Conservation (phyloP, 2,797 vertebrate genomes). For the Pseudochromis fuscus region DNA sequence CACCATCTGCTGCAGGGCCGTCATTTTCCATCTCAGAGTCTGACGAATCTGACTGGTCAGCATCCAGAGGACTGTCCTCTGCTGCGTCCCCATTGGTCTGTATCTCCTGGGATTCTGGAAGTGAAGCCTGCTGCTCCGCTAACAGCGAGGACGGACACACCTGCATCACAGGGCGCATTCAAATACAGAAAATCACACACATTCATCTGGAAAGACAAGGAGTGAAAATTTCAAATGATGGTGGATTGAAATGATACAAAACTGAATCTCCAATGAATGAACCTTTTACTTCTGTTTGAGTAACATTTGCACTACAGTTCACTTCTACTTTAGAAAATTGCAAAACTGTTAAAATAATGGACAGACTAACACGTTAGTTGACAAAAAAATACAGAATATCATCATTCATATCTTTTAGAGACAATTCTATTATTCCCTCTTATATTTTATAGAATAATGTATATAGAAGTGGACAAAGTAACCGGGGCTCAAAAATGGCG, state of each 20-base stretch:
- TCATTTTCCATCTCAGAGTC: slow-evolving; percentile 93
- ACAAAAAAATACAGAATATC: no score
- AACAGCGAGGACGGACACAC: slow-evolving; percentile 88
- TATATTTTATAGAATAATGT: no score
- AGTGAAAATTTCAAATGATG: neutral
- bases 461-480: no score
- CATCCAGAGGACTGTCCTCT: slow-evolving; percentile 86
- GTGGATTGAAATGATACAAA: neutral
- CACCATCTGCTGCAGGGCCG: slow-evolving; percentile 84
- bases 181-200: neutral
- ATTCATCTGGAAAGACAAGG: neutral
- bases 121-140: slow-evolving; percentile 86
- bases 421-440: no score
- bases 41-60: slow-evolving; percentile 89
- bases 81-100: slow-evolving; percentile 85
- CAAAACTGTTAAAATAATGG: no score
- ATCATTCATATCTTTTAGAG: no score
- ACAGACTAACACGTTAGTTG: no score
- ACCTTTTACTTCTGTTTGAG: no score
- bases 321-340: no score
- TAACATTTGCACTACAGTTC: no score
- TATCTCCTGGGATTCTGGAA: slow-evolving; percentile 83
- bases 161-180: slow-evolving; percentile 72
- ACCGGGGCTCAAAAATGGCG: no score
- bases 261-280: no score